These are phyloP conservation scores for Hypsibius dujardini DNA, from an alignment of 1,140 invertebrate species.

Conservation along the genomic window DNA sequence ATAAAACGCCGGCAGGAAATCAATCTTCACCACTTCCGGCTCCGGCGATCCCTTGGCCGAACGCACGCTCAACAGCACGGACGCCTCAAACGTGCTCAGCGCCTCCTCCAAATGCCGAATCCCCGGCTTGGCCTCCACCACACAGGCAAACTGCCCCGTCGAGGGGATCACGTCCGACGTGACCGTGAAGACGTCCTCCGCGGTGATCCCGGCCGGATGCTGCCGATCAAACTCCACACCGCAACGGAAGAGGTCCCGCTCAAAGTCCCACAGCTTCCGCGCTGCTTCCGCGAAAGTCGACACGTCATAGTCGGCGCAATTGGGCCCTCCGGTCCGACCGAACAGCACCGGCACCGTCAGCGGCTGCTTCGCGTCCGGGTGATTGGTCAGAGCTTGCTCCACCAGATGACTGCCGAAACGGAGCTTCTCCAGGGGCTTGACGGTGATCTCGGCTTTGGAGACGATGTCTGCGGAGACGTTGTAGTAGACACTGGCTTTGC, in stretches of 20 bases:
- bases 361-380: neutral
- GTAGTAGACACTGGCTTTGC: conserved; percentile 28
- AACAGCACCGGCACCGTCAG: neutral
- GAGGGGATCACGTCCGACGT: neutral
- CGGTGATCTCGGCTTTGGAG: conserved; percentile 29
- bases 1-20: neutral
- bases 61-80: neutral
- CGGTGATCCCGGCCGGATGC: neutral
- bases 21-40: neutral
- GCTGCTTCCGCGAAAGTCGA: neutral
- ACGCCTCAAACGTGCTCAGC: neutral
- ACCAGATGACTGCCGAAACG: neutral
- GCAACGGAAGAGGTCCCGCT: neutral
- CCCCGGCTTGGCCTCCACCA: neutral
- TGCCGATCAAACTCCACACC: neutral
- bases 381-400: neutral
- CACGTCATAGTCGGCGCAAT: neutral
- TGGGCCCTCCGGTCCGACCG: neutral
- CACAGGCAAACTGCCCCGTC: neutral
- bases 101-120: neutral
- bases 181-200: neutral
- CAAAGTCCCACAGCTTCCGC: neutral
- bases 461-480: conserved; percentile 26
- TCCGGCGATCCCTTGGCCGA: neutral
- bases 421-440: neutral